Base-by-base conservation (phyloP, 2,888 invertebrate species). In the Euproctis similis region DNA sequence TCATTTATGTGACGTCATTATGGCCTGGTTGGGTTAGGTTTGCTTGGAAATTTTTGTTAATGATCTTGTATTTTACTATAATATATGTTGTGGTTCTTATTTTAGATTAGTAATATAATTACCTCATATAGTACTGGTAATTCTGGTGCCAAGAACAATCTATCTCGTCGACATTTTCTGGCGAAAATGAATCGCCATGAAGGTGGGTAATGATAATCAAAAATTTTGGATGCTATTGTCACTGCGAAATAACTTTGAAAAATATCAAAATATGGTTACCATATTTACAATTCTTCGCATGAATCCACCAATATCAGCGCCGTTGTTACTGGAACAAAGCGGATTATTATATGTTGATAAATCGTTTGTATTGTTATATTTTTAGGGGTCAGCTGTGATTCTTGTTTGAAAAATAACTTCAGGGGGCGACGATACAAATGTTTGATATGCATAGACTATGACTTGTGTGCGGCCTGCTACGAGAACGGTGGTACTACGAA, bases 341-440 rank as follows among this genome's bases (percentile, higher is more conserved):
- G 31, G 43, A 46, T 41, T 36, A 34, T 30, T 4, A 45, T 43
- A 49, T 62, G 53, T 63, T 60, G 50, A 65, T 58, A 46, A 60
- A 56, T 55, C 56, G 43, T 58, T 57, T 55, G 41, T 73, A 69
- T 67, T 77, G 68, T 66, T 67, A 65, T 62, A 53, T 60, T 87
- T 87, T 54, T 76, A 96, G 98, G 98, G 88, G 98, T 98, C 73
- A 98, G 97, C 89, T 98, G 98, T 90, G 98, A 98, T 92, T 95
- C 96, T 71, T 98, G 98, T 90, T 89, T 96, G 84, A 96, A 96
- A 88, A 95, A 94, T 75, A 97, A 98, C 86, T 98, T 98, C 82
- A 90, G 94, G 82, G 98, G 98, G 64, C 92, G 96, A 76, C 92
- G 98, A 64, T 99, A 97, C 87, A 99, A 99, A 89, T 99, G 98